Conservation (phyloP, 2,113 vertebrate genomes). For the Bostrychus sinensis region DNA sequence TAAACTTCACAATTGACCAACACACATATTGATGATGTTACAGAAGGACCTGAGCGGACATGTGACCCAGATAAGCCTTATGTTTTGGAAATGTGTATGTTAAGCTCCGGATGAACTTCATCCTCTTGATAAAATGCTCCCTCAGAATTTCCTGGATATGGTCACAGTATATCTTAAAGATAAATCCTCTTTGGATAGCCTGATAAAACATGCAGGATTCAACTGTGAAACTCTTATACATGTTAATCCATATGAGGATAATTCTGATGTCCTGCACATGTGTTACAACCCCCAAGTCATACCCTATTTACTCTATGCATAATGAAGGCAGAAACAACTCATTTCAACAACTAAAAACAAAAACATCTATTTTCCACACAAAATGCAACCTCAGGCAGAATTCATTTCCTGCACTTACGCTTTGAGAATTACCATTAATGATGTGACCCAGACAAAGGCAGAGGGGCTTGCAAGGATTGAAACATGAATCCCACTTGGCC, state of each 20-base stretch:
- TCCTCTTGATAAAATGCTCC: neutral
- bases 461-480: slow-evolving; percentile 44
- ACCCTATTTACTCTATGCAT: slow-evolving; percentile 39
- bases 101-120: neutral
- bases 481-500: slow-evolving; percentile 67
- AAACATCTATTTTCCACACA: neutral
- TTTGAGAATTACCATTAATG: slow-evolving; percentile 50
- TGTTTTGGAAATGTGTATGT: slow-evolving; percentile 5
- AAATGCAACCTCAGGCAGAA: slow-evolving; percentile 27
- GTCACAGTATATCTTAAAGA: slow-evolving; percentile 4
- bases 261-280: slow-evolving; percentile 22
- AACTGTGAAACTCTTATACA: neutral
- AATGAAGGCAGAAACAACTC: neutral
- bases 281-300: slow-evolving; percentile 9
- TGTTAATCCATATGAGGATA: neutral
- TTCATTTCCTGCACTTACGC: slow-evolving; percentile 28
- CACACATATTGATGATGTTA: neutral
- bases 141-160: neutral
- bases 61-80: slow-evolving; percentile 26
- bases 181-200: neutral
- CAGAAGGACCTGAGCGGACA: neutral
- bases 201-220: slow-evolving; percentile 11
- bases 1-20: neutral
- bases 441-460: slow-evolving; percentile 54
- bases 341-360: too few species aligned